phyloP scores from a whole-genome alignment of 2,888 invertebrate species.

The Odontocerum albicorne region DNA sequence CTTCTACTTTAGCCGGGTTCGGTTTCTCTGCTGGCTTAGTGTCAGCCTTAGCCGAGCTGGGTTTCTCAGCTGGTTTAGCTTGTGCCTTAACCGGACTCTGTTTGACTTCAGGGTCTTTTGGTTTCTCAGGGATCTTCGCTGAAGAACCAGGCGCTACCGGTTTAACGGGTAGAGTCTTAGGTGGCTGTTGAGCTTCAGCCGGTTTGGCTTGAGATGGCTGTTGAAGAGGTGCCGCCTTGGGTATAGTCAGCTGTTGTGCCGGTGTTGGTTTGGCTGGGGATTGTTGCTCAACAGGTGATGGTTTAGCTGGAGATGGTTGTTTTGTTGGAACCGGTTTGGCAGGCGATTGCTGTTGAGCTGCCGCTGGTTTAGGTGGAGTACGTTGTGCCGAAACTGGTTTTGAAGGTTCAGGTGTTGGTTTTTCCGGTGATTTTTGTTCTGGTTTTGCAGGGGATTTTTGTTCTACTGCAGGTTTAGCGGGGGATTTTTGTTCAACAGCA shows the following conservation, averaged over 20 bases:
- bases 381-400: no score
- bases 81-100: constrained; percentile 1
- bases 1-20: neutral
- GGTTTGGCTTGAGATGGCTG: constrained; percentile 24
- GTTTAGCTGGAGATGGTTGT: constrained; percentile 13
- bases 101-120: neutral
- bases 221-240: constrained; percentile 11
- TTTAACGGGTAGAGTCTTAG: neutral
- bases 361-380: constrained; percentile 5
- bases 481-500: neutral
- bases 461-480: constrained; percentile 1
- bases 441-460: constrained; percentile 4
- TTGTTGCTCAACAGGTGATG: constrained; percentile 9
- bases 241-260: constrained; percentile 3
- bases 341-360: constrained; percentile 9
- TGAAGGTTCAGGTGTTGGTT: neutral
- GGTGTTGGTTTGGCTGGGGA: constrained; percentile 28
- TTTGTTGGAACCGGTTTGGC: constrained; percentile 6
- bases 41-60: neutral
- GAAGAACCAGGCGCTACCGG: neutral
- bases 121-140: no score
- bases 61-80: neutral
- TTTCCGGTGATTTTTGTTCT: neutral
- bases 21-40: constrained; percentile 20
- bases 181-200: no score